A percentile compares a stretch with the other conserved stretches of the same genome.
Evolutionary conservation across 1,140 invertebrate genomes (phyloP).

Genomic region (Oryctes rhinoceros): DNA sequence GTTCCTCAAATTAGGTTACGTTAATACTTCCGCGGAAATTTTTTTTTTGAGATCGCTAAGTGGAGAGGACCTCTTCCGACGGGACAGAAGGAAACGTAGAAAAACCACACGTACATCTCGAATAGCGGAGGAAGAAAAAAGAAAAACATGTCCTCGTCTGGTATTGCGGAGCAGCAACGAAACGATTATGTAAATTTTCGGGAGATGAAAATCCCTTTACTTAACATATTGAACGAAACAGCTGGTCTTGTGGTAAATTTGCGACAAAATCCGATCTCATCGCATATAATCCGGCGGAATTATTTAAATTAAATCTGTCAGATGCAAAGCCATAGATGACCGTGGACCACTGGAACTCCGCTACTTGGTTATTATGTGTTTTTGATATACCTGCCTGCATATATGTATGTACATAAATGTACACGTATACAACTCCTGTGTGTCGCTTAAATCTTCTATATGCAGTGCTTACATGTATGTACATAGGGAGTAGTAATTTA

Average conservation of each 20-base stretch:
- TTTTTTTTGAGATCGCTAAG: not conserved
- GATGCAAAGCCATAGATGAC: slow-evolving; percentile 5
- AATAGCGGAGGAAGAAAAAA: not conserved
- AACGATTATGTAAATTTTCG: slow-evolving; percentile 18
- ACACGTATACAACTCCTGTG: not conserved
- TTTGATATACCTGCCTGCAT: not conserved
- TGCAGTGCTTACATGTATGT: not conserved
- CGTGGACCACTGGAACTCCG: not conserved
- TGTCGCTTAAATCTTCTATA: not conserved
- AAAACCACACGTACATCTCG: not conserved
- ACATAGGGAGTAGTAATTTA: not conserved
- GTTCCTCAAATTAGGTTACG: no score
- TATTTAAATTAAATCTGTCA: slow-evolving; percentile 23
- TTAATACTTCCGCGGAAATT: not conserved
- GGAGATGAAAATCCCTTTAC: slow-evolving; percentile 9
- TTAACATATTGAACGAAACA: slow-evolving; percentile 22
- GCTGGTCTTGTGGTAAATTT: slow-evolving; percentile 17
- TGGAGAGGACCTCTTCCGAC: not conserved
- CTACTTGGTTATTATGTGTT: not conserved
- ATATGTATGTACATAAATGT: not conserved
- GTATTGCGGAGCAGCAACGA: not conserved
- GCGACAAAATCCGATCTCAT: not conserved
- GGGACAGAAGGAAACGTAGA: not conserved
- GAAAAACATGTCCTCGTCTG: not conserved
- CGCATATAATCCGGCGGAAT: not conserved